A percentile compares a stretch with the other conserved stretches of the same genome.
These are phyloP conservation scores for Lottia scabra DNA, from an alignment of 2,888 invertebrate species.

Conservation along the genomic window DNA sequence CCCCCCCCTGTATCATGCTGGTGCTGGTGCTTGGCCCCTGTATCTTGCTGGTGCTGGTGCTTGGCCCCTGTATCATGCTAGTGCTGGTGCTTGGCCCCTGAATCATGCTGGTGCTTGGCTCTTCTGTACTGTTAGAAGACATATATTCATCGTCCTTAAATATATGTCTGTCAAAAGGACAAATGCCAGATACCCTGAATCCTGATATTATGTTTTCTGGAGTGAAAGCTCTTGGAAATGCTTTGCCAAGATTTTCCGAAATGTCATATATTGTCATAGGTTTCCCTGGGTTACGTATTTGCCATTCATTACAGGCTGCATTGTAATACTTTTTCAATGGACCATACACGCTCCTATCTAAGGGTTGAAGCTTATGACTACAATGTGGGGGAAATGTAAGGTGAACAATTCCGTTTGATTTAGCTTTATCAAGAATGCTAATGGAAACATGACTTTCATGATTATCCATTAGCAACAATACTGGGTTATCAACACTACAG, in stretches of 20 bases:
- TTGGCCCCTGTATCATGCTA: too few relatives aligned
- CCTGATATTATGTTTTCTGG: conserved; percentile 23
- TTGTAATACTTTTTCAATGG: conserved; percentile 23
- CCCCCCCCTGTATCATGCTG: too few relatives aligned
- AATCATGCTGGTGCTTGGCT: too few relatives aligned
- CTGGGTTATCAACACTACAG: conserved; percentile 17
- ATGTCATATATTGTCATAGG: conserved; percentile 19
- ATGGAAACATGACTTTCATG: conserved; percentile 9
- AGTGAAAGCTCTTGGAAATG: conserved; percentile 16
- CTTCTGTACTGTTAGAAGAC: too few relatives aligned
- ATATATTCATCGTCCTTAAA: too few relatives aligned
- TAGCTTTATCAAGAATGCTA: not conserved
- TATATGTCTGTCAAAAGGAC: too few relatives aligned
- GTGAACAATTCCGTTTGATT: conserved; percentile 12
- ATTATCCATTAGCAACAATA: conserved; percentile 19
- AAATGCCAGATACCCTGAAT: too few relatives aligned
- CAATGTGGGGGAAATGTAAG: conserved; percentile 25
- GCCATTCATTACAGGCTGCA: not conserved
- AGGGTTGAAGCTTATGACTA: too few relatives aligned
- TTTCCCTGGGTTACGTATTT: conserved; percentile 15
- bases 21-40: too few relatives aligned
- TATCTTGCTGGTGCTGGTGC: too few relatives aligned
- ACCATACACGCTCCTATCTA: conserved; percentile 22
- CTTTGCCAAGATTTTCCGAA: conserved; percentile 1
- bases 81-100: too few relatives aligned